A percentile compares a stretch with the other conserved stretches of the same genome.
phyloP scores from a whole-genome alignment of 2,888 invertebrate genomes.

The Pteria penguin region DNA sequence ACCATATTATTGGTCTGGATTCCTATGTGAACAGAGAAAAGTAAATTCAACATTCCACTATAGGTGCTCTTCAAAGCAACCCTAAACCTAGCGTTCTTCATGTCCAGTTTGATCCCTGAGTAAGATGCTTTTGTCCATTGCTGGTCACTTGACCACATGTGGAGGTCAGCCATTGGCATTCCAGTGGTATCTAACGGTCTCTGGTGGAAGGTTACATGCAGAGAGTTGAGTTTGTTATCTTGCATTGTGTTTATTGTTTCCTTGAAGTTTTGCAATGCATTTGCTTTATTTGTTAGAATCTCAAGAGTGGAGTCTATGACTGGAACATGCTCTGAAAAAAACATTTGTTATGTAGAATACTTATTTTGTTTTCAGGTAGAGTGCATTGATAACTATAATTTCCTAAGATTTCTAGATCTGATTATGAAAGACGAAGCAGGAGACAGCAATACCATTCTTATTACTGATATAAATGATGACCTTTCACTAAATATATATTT shows the following conservation, averaged over 20 bases:
- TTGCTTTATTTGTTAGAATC: neutral
- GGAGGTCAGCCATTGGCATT: constrained; percentile 4
- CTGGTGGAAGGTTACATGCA: neutral
- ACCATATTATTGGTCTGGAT: neutral
- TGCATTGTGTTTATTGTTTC: neutral
- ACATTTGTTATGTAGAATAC: too few relatives aligned
- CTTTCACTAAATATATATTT: too few relatives aligned
- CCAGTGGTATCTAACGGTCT: neutral
- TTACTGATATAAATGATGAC: too few relatives aligned
- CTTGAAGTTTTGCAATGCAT: neutral
- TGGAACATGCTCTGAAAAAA: neutral
- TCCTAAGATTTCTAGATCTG: too few relatives aligned
- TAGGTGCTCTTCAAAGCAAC: neutral
- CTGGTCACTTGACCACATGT: neutral
- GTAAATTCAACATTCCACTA: neutral
- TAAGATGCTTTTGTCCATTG: constrained; percentile 1
- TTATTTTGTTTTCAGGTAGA: too few relatives aligned
- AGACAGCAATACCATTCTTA: too few relatives aligned
- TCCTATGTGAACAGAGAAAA: neutral
- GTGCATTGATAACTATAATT: too few relatives aligned
- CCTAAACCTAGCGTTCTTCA: neutral
- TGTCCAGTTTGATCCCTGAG: neutral
- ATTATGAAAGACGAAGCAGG: too few relatives aligned
- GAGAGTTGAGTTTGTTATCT: neutral
- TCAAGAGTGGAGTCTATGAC: neutral